Evolutionary conservation across 2,888 invertebrate genomes (phyloP), one percentile per base, ranked within the genome.

Genomic region (Rhagonycha lutea): DNA sequence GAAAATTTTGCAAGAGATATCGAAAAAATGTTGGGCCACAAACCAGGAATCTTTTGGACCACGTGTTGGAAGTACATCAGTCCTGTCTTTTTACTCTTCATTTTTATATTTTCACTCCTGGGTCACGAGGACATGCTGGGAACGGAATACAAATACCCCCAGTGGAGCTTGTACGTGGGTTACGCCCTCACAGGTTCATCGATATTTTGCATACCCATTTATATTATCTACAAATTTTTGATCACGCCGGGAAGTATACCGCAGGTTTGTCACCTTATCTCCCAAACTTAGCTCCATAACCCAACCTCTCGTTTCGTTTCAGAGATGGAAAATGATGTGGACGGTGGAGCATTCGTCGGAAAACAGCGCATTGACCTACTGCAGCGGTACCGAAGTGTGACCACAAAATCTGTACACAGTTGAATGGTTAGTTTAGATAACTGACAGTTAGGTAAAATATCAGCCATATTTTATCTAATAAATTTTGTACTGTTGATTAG

Each of bases 31-130:
- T 90, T 96, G 79, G 96, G 96, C 0, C 91, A 93, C 83, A 89
- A 90, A 73, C 95, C 96, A 0, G 94, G 94, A 0, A 86, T 92
- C 80, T 95, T 95, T 88, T 96, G 96, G 95, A 89, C 94, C 63
- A 90, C 94, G 74, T 94, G 96, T 86, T 97, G 96, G 97, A 93
- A 93, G 68, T 95, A 94, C 84, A 95, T 96, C 82, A 95, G 95
- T 84, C 97, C 97, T 0, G 90, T 94, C 32, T 96, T 96, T 88
- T 91, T 96, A 82, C 89, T 96, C 87, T 89, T 92, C 12, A 94
- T 97, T 78, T 96, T 97, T 88, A 91, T 96, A 76, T 94, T 95
- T 88, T 96, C 96, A 0, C 89, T 97, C 79, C 87, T 94, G 83
- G 92, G 93, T 9, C 95, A 96, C 85, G 92, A 94, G 85, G 94